phyloP scores from a whole-genome alignment of 2,797 vertebrate species.

The Mus minutoides region DNA sequence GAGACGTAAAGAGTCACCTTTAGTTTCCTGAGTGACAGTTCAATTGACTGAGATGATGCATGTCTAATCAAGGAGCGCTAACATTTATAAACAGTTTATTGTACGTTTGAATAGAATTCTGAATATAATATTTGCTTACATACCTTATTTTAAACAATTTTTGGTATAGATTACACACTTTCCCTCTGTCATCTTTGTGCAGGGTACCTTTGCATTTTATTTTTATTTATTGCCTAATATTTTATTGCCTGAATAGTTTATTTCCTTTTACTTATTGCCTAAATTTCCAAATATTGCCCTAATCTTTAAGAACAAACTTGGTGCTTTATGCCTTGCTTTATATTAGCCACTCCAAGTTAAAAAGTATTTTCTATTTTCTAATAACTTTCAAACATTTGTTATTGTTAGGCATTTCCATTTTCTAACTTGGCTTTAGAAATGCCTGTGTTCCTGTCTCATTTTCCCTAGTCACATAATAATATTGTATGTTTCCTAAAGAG shows the following conservation, averaged over 20 bases:
- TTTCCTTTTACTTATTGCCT: too few species aligned
- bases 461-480: neutral
- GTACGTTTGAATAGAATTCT: constrained; percentile 12
- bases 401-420: constrained; percentile 40
- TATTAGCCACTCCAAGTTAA: neutral
- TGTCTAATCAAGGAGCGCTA: constrained; percentile 39
- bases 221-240: neutral
- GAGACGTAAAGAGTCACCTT: constrained; percentile 16
- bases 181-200: constrained; percentile 2
- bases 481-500: neutral
- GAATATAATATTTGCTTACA: constrained; percentile 19
- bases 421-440: constrained; percentile 44
- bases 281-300: constrained; percentile 1
- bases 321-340: constrained; percentile 12
- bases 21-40: constrained; percentile 22
- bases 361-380: constrained; percentile 50
- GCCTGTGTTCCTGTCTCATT: constrained; percentile 4
- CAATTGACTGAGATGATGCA: neutral
- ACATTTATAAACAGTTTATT: constrained; percentile 7
- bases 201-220: constrained; percentile 44
- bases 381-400: constrained; percentile 41
- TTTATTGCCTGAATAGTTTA: neutral
- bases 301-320: neutral
- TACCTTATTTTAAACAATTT: constrained; percentile 46
- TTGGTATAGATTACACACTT: neutral